Base-by-base conservation (phyloP, 2,888 invertebrate species). In the Brachycybe producta region DNA sequence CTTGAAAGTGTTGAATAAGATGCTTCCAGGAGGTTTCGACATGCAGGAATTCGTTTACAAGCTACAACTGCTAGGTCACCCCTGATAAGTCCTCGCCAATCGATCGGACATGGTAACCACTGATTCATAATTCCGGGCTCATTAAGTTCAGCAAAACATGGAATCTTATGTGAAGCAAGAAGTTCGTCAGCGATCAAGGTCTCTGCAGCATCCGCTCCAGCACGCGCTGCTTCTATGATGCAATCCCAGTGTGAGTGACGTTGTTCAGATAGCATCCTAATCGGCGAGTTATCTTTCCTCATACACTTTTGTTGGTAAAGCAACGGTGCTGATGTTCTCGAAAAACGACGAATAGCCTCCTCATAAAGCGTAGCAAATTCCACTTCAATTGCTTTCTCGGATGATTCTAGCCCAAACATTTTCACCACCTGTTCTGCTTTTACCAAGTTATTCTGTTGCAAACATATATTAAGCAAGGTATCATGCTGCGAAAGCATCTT, bases 371-470 rank as follows among this genome's bases (percentile, higher is more conserved):
- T 8, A 7, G 49, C 49, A 41, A 49, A 49, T 15, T 3, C 39
- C 13, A 41, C 32, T 13, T 49, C 49, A 2, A 32, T 7, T 27
- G 49, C 49, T 28, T 30, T 43, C 26, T 8, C n/a, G 1, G 49
- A 41, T 19, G 39, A 19, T 3, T 40, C 28, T 41, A 49, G 39
- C 17, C 40, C 49, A 19, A 38, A 36, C 15, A 49, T 26, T 28
- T 48, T 48, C 26, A 48, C 24, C n/a, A 48, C 48, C 19, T 48
- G 39, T 5, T 27, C 2, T 3, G 48, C 48, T 26, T 48, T 48
- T 5, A 1, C 1, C 35, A 40, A 24, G 17, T 17, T 5, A 40
- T 40, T 48, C 15, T 39, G 26, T 15, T 39, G 11, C 15, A 48
- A 27, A 26, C 48, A 48, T 7, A 23, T 36, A 40, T 48, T 48